Evolutionary conservation across 2,888 invertebrate species (phyloP).

Genomic region (Temnothorax ravouxi): DNA sequence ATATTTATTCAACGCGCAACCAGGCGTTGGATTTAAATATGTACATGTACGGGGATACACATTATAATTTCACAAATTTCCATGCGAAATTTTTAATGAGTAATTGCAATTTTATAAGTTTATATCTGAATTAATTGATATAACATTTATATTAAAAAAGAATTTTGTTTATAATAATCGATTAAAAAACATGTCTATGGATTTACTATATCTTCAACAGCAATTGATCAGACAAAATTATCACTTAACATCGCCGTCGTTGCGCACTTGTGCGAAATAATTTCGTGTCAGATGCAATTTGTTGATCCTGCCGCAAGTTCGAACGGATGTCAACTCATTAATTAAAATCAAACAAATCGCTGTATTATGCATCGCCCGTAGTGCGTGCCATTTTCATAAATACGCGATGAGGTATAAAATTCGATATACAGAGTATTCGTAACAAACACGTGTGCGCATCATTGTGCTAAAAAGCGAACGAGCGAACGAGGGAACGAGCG

Average conservation of each 20-base stretch:
- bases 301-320: slow-evolving; percentile 18
- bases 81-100: neutral
- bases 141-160: slow-evolving; percentile 4
- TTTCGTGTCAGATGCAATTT: slow-evolving; percentile 41
- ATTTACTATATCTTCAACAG: neutral
- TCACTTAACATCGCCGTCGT: slow-evolving; percentile 1
- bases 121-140: neutral
- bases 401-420: slow-evolving; percentile 29
- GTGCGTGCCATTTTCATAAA: slow-evolving; percentile 21
- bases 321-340: slow-evolving; percentile 37
- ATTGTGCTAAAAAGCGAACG: slow-evolving; percentile 20
- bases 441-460: neutral
- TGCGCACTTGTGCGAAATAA: slow-evolving; percentile 26
- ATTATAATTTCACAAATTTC: slow-evolving; percentile 14
- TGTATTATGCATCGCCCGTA: neutral
- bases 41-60: neutral
- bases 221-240: neutral
- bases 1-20: neutral
- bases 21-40: neutral
- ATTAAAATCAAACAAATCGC: slow-evolving; percentile 47
- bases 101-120: neutral
- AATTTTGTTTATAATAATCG: neutral
- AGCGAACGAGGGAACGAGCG: neutral
- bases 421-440: neutral
- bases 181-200: neutral